A percentile compares a stretch with the other conserved stretches of the same genome.
These are phyloP conservation scores for Callorhinus ursinus DNA, from an alignment of 2,113 vertebrate species.

Conservation along the genomic window DNA sequence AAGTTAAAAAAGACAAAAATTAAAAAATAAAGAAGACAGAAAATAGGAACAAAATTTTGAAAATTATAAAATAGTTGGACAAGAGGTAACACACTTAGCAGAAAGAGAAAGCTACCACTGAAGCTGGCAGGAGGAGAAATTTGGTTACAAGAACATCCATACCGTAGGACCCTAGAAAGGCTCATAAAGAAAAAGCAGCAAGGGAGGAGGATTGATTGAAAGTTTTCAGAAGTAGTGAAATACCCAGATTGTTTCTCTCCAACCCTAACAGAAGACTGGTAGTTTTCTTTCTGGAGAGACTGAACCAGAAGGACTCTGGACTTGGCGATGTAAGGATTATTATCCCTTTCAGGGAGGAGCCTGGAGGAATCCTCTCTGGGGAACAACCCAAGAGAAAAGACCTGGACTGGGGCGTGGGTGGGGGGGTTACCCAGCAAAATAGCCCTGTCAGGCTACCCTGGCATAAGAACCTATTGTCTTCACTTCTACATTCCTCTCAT, in stretches of 20 bases:
- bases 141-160: not conserved
- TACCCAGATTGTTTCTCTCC: not conserved
- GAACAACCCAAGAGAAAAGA: not conserved
- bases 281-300: not conserved
- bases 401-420: not conserved
- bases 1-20: not conserved
- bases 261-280: not conserved
- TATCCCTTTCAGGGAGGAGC: not conserved
- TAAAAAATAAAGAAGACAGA: not conserved
- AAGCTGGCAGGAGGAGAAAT: not conserved
- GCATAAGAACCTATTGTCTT: not conserved
- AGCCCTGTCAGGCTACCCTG: not conserved
- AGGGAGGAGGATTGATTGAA: not conserved
- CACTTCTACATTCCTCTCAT: not conserved
- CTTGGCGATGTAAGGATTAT: not conserved
- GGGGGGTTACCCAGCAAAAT: not conserved
- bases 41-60: not conserved
- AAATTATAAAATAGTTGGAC: not conserved
- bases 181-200: not conserved
- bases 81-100: not conserved
- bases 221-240: not conserved
- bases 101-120: not conserved
- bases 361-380: not conserved
- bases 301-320: not conserved
- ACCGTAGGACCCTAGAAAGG: not conserved